phyloP scores from a whole-genome alignment of 1,140 invertebrate species.

The Pemphigus obesinymphae region DNA sequence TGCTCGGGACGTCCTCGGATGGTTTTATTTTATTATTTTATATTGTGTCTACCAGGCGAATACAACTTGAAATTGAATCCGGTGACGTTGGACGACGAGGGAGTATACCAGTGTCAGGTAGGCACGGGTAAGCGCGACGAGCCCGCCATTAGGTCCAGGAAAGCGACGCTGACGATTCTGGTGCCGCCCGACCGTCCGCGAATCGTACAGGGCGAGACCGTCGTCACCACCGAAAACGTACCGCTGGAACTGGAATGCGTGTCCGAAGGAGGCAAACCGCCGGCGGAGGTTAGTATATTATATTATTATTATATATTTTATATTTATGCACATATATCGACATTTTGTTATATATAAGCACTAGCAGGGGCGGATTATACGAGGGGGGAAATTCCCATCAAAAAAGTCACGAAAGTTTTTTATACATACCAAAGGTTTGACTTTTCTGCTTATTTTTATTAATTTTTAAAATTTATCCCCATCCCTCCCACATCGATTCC shows the following conservation, averaged over 20 bases:
- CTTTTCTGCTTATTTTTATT: too few species aligned
- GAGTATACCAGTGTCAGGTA: conserved; percentile 86
- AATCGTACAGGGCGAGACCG: conserved; percentile 76
- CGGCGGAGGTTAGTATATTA: conserved; percentile 69
- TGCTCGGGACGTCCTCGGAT: not conserved
- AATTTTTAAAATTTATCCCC: too few species aligned
- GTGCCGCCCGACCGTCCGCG: conserved; percentile 83
- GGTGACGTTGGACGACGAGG: conserved; percentile 84
- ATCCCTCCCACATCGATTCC: too few species aligned
- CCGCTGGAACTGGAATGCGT: conserved; percentile 85
- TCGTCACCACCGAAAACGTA: conserved; percentile 79
- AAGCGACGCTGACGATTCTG: conserved; percentile 76
- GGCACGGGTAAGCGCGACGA: conserved; percentile 64
- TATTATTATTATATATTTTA: too few species aligned
- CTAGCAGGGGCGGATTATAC: too few species aligned
- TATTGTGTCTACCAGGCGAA: conserved; percentile 59
- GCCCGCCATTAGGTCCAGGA: conserved; percentile 72
- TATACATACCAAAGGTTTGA: too few species aligned
- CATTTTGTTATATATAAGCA: too few species aligned
- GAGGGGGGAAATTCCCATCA: too few species aligned
- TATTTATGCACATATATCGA: too few species aligned
- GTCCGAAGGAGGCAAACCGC: conserved; percentile 83
- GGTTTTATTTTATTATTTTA: not conserved
- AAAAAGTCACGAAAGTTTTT: too few species aligned
- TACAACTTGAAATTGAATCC: conserved; percentile 81